Evolutionary conservation across 1,140 invertebrate genomes (phyloP).

Genomic region (Drosophila oshimai): DNA sequence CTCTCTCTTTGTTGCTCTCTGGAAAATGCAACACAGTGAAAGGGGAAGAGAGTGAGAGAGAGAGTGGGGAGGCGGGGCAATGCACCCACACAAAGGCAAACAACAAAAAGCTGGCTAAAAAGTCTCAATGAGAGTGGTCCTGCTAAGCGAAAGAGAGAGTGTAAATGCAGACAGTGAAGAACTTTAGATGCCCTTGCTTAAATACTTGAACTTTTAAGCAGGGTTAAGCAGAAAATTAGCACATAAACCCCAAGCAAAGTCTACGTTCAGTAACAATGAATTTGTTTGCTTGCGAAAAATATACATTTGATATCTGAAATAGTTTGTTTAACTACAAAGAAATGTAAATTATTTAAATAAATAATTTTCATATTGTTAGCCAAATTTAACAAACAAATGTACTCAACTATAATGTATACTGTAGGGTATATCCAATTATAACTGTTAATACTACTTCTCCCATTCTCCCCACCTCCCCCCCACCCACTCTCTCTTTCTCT

Average conservation of each 20-base stretch:
- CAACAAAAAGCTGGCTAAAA: slow-evolving; percentile 21
- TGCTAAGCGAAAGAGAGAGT: slow-evolving; percentile 1
- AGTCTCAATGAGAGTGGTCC: slow-evolving; percentile 54
- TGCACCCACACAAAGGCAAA: slow-evolving; percentile 62
- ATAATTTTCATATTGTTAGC: too few relatives aligned
- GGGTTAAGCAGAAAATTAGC: background rate
- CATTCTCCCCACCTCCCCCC: background rate
- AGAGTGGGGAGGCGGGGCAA: slow-evolving; percentile 44
- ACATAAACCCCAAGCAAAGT: too few relatives aligned
- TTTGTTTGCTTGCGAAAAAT: too few relatives aligned
- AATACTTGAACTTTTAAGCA: background rate
- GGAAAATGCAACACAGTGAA: slow-evolving; percentile 17
- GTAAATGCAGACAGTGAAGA: slow-evolving; percentile 37
- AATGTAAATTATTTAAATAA: too few relatives aligned
- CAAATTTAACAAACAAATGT: too few relatives aligned
- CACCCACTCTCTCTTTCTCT: background rate
- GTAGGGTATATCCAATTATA: background rate
- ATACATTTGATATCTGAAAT: too few relatives aligned
- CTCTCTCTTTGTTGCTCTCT: background rate
- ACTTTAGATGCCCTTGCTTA: slow-evolving; percentile 26
- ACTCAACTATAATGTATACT: too few relatives aligned
- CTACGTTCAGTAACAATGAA: too few relatives aligned
- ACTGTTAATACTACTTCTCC: background rate
- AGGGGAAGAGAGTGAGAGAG: slow-evolving; percentile 1
- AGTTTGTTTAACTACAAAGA: too few relatives aligned